These are phyloP conservation scores for Linnaemya tessellans DNA, from an alignment of 2,888 invertebrate species.

Conservation along the genomic window DNA sequence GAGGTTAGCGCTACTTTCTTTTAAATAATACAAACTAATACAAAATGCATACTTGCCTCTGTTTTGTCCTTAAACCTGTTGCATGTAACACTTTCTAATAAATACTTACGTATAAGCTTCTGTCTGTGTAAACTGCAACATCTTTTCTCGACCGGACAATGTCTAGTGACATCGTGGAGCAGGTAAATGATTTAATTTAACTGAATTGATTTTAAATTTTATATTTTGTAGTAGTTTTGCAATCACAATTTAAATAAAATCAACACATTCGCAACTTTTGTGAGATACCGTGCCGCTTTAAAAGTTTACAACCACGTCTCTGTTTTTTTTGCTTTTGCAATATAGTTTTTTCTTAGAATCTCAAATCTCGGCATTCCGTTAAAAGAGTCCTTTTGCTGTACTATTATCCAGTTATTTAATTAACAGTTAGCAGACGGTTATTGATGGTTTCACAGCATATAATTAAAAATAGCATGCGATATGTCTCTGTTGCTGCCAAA, in stretches of 20 bases:
- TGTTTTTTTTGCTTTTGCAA: background rate
- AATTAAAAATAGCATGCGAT: conserved; percentile 10
- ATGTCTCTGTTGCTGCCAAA: conserved; percentile 4
- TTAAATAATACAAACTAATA: no score
- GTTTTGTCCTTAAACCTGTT: no score
- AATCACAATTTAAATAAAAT: no score
- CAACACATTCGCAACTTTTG: background rate
- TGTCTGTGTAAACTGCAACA: no score
- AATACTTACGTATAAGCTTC: no score
- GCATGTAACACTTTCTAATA: no score
- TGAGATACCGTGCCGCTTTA: background rate
- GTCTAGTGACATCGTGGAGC: no score
- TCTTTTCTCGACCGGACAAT: no score
- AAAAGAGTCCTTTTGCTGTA: conserved; percentile 6
- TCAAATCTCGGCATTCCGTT: conserved; percentile 21
- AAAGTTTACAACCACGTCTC: conserved; percentile 1
- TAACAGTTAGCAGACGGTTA: conserved; percentile 25
- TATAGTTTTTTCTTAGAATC: conserved; percentile 23
- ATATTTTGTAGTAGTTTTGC: background rate
- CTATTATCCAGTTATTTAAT: conserved; percentile 38
- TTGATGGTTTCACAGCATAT: background rate
- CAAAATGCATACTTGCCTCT: no score
- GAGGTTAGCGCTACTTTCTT: no score
- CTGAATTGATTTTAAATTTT: background rate
- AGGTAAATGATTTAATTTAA: no score